Conservation (phyloP, 2,888 invertebrate species). For the Drosophila suboccidentalis region DNA sequence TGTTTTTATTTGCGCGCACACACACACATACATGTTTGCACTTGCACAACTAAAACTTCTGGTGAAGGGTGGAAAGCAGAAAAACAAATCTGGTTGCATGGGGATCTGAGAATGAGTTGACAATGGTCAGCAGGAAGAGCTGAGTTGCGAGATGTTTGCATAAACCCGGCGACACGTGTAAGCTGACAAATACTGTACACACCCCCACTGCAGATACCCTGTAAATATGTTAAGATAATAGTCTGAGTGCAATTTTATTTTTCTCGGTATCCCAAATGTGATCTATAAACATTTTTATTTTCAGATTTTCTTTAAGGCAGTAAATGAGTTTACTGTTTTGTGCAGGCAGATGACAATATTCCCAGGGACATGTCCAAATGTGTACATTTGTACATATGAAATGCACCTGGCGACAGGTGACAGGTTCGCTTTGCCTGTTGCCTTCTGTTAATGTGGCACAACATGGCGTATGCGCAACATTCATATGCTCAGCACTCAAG, state of each 20-base stretch:
- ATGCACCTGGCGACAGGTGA: slow-evolving; percentile 28
- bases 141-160: slow-evolving; percentile 9
- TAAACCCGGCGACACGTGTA: slow-evolving; percentile 3
- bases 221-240: neutral
- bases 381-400: slow-evolving; percentile 2
- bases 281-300: neutral
- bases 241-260: neutral
- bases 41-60: slow-evolving; percentile 10
- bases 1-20: slow-evolving; percentile 15
- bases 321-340: neutral
- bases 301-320: neutral
- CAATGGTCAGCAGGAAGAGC: slow-evolving; percentile 12
- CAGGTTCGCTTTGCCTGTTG: slow-evolving; percentile 15
- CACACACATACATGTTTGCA: slow-evolving; percentile 16
- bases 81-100: neutral
- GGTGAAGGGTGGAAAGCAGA: neutral
- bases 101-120: slow-evolving; percentile 7
- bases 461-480: slow-evolving; percentile 37
- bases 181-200: neutral
- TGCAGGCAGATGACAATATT: slow-evolving; percentile 14
- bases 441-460: slow-evolving; percentile 23
- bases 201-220: slow-evolving; percentile 1
- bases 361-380: neutral
- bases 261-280: neutral
- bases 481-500: slow-evolving; percentile 5